Evolutionary conservation across 2,888 invertebrate genomes (phyloP).

Genomic region (Drosophila cracens): DNA sequence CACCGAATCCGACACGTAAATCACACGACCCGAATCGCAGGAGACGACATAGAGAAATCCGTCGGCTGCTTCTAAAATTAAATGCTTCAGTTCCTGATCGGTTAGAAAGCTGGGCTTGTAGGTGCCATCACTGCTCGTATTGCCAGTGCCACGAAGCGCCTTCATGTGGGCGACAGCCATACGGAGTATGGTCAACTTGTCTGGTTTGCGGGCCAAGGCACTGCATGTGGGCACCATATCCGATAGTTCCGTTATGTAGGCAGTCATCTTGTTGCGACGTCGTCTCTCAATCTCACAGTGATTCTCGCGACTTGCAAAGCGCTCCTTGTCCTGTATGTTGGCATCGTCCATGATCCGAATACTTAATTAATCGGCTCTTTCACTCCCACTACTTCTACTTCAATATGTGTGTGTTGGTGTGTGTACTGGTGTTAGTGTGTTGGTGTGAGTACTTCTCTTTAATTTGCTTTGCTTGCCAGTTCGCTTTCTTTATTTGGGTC

Average conservation of each 20-base stretch:
- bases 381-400: constrained; percentile 13
- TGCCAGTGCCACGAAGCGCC: constrained; percentile 96
- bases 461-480: constrained; percentile 54
- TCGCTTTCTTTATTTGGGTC: constrained; percentile 77
- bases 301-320: constrained; percentile 98
- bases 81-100: constrained; percentile 99
- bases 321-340: constrained; percentile 97
- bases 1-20: constrained; percentile 99
- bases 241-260: constrained; percentile 99
- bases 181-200: constrained; percentile 98
- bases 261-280: constrained; percentile 99
- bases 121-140: constrained; percentile 97
- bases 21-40: constrained; percentile 98
- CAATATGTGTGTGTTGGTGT: constrained; percentile 13
- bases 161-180: constrained; percentile 99
- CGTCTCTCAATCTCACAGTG: constrained; percentile 99
- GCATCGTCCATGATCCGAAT: constrained; percentile 92
- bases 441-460: constrained; percentile 37
- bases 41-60: constrained; percentile 94
- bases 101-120: constrained; percentile 99
- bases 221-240: constrained; percentile 99
- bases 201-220: constrained; percentile 98
- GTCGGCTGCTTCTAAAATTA: constrained; percentile 99
- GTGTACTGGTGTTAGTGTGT: constrained; percentile 16
- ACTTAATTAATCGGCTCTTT: constrained; percentile 62